These are phyloP conservation scores for Thecocarcelia acutangulata DNA, from an alignment of 2,888 invertebrate genomes.

Conservation along the genomic window DNA sequence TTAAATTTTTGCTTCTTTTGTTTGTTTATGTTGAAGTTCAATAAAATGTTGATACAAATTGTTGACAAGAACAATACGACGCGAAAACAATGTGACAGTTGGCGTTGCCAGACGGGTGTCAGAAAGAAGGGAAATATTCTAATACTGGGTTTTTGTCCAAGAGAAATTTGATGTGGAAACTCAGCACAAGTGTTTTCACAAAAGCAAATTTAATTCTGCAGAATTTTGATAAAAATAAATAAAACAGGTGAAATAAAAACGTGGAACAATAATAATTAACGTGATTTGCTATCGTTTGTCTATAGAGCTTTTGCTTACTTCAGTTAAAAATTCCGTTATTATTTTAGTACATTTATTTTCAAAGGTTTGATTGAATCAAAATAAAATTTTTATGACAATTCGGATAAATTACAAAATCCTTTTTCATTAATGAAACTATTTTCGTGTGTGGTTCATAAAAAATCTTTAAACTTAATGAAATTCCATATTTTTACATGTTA, in stretches of 20 bases:
- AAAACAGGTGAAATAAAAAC: no score
- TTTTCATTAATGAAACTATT: constrained; percentile 5
- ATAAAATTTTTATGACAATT: no score
- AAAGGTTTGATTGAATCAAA: no score
- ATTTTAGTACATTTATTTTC: no score
- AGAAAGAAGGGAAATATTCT: neutral
- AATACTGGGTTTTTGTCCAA: constrained; percentile 21
- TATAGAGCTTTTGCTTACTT: no score
- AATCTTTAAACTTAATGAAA: neutral
- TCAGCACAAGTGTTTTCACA: neutral
- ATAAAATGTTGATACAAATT: constrained; percentile 48
- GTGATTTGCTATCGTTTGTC: no score
- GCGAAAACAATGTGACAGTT: constrained; percentile 43
- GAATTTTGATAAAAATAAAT: no score
- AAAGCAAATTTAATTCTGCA: no score
- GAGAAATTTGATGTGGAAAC: neutral
- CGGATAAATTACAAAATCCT: no score
- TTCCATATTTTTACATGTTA: neutral
- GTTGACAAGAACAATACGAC: constrained; percentile 58
- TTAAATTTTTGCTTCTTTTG: constrained; percentile 14
- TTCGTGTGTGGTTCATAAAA: neutral
- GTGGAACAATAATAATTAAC: no score
- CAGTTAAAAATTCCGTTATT: no score
- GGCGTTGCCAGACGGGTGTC: constrained; percentile 22
- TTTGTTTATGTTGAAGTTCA: constrained; percentile 36